Evolutionary conservation across 2,888 invertebrate genomes (phyloP), one percentile per base, ranked within the genome.

Genomic region (Shargacucullia verbasci): DNA sequence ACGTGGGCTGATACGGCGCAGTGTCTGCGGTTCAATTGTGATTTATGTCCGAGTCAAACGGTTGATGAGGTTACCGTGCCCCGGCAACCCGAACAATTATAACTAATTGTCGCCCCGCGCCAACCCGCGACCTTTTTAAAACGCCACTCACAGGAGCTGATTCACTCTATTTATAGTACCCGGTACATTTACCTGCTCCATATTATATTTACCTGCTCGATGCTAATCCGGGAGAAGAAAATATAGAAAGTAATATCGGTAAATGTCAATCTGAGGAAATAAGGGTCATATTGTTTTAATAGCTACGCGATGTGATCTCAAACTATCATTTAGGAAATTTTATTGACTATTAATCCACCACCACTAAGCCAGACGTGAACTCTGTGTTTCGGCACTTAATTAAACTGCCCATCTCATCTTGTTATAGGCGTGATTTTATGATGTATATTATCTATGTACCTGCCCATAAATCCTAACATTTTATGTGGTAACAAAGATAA

Each of bases 61-160:
- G 64, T 61, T 70, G 74, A 77, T 77, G 72, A 71, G 71, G 70
- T 74, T 76, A 72, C 76, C 73, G 52, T 47, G 73, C 47, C 65
- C 74, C 69, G 53, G 49, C 70, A 72, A 80, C 68, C 73, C 49
- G 71, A 58, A 66, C 80, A 81, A 81, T 80, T 82, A 79, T 67
- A 72, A 70, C 70, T 70, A 76, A 79, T 74, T 76, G 74, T 66
- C 63, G 56, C 69, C 58, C 57, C 58, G 53, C 46, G 33, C 31
- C 56, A 44, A 59, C 59, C 62, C 56, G 44, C 61, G 76, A 76
- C 74, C 74, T 74, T 74, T 73, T 64, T 52, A 66, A 56, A 71
- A 70, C 63, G 53, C 47, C 45, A 59, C 53, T 65, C 71, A 54
- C 55, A 55, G 58, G 57, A 59, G 55, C 56, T 52, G 59, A 64